Percentiles rank a stretch among this genome's conserved stretches.
phyloP scores from a whole-genome alignment of 2,113 vertebrate genomes.

The Tachuris rubrigastra region DNA sequence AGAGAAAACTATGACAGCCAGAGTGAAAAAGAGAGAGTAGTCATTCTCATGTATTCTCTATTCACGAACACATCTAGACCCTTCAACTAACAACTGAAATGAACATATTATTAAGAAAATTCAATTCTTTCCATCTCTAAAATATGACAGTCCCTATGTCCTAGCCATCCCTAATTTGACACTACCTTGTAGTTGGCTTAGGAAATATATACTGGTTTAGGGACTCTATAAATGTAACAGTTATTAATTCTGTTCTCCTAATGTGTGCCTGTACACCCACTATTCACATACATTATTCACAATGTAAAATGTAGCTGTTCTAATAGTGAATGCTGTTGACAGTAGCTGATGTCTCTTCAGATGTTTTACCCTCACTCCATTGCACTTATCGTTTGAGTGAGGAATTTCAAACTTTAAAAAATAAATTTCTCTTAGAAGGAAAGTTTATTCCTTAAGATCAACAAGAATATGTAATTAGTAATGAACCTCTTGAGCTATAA shows the following conservation, averaged over 20 bases:
- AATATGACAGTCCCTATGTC: background rate
- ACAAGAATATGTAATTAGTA: background rate
- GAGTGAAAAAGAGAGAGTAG: background rate
- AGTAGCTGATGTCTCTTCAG: background rate
- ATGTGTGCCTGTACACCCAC: background rate
- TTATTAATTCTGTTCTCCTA: background rate
- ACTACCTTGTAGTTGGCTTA: background rate
- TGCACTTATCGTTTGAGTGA: background rate
- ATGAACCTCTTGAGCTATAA: background rate
- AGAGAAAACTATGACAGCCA: background rate
- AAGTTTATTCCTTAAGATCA: background rate
- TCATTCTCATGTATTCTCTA: background rate
- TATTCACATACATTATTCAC: background rate
- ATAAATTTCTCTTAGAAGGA: background rate
- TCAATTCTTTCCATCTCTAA: background rate
- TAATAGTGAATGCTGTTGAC: background rate
- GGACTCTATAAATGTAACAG: background rate
- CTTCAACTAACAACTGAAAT: background rate
- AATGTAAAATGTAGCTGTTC: background rate
- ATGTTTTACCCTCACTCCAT: background rate
- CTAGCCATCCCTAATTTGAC: background rate
- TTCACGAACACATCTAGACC: background rate
- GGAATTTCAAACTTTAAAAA: background rate
- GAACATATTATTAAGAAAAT: background rate
- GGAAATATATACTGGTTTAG: background rate